Base-by-base conservation (phyloP, 2,797 vertebrate species). In the Decapterus maruadsi region DNA sequence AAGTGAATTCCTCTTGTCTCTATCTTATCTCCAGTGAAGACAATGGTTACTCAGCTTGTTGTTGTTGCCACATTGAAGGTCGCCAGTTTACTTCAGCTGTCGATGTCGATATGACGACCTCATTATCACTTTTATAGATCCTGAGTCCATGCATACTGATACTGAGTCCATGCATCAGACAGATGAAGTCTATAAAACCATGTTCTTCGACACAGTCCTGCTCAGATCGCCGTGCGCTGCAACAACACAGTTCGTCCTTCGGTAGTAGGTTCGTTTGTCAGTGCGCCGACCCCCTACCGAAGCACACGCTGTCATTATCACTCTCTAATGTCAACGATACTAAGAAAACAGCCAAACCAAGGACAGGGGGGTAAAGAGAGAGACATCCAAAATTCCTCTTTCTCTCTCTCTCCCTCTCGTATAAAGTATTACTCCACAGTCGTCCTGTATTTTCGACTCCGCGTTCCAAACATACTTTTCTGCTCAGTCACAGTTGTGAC, bases 261-360 rank as follows among this genome's bases (percentile, higher is more conserved):
- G 66, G 63, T 78, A 72, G 76, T 45, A 8, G 55, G 74, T 63
- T 65, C 68, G 78, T 69, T 70, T 66, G 80, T 83, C 70, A 54
- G 68, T 22, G 57, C 71, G 31, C 72, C 17, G 75, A 85, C 89
- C 87, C 73, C 76, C 78, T 60, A 48, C 72, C 70, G 60, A 72
- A 84, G 79, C 85, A 86, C 76, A 84, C 86, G 77, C 80, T 70
- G 68, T 77, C 85, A 88, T 92, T 91, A 90, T 58, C 83, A 73
- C 57, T 64, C 64, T 61, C 87, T 81, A 72, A 77, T 65, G 34
- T 61, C 68, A 74, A 1, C 1, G 40, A 72, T 76, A 64, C 83
- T 69, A 29, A 75, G 82, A 78, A 87, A 91, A 89, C 82, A 90
- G 85, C 50, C 7, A 73, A 80, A 84, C 81, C 86, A 72, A 12